Evolutionary conservation across 2,113 vertebrate genomes (phyloP), one percentile per base, ranked within the genome.

Genomic region (Pyrgilauda ruficollis): DNA sequence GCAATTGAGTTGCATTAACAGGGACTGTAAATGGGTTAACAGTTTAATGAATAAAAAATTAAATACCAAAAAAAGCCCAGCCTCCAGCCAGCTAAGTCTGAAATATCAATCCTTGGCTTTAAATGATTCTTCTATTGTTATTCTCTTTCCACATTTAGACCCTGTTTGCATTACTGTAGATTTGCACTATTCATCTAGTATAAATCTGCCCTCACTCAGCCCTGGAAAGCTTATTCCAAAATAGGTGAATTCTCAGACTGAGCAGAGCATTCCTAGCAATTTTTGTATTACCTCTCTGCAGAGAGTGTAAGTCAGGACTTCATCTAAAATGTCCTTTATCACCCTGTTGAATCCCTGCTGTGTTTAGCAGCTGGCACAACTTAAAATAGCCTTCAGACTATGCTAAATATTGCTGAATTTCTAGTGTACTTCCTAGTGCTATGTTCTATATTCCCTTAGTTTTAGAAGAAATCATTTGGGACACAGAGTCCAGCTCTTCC

Each of bases 341-440:
- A 89, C 64, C 83, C 75, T 77, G 12, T 83, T 94, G 90, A 94
- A 86, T 84, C n/a, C 84, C 80, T 92, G 86, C 90, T 95, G 96
- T 86, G 90, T 96, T 95, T 77, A 91, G 78, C 95, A 96, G 95
- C 96, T 94, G 94, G 87, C 35, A 23, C 55, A 95, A 94, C 82
- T 96, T 91, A 95, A 96, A 96, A 94, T 95, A 95, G 93, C 87
- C 75, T 94, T 93, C 64, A 89, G 61, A 62, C 76, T 66, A 73
- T 3, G 5, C 33, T 90, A 81, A 94, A 88, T 92, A 81, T 86
- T 95, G 83, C 93, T 72, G 80, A 89, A 75, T 89, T 94, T 94
- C 89, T 69, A 41, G 56, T 56, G 68, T 84, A 61, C 35, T 77
- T 84, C 77, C 72, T 49, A 44, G 27, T 84, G 35, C 43, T 47